Base-by-base conservation (phyloP, 2,113 vertebrate genomes). In the Nansenia antarctica region DNA sequence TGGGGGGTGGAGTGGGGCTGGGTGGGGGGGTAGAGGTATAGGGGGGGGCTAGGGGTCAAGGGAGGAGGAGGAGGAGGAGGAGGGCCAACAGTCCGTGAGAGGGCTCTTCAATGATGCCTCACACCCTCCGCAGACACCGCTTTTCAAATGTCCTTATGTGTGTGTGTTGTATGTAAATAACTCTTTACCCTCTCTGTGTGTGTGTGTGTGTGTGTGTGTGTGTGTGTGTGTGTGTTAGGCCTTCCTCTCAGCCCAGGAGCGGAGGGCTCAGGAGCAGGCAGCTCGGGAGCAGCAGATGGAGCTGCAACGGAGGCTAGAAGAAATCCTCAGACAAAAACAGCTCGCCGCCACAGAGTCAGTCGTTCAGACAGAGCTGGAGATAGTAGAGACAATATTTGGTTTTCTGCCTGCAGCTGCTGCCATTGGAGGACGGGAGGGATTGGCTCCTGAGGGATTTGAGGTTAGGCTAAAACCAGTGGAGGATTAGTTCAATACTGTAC, bases 351-450 rank as follows among this genome's bases (percentile, higher is more conserved):
- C 39, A 8, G 73, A 90, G 58, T 60, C 78, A 1, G 61, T 88
- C 70, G 85, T 62, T 0, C n/a, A n/a, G n/a, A n/a, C n/a, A n/a
- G 92, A 94, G 39, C 82, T 87, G 0, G 91, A 93, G 63, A 91
- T 94, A 87, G 93, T 93, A 55, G 92, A 93, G 54, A 78, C 82
- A 59, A 76, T 90, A 24, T 92, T 93, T 31, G 86, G 91, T 0
- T 94, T 95, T 76, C 87, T 90, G 65, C 87, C 92, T 6, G 70
- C 62, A 30, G 47, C 88, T 39, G 82, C 88, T 0, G 88, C 91
- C 49, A 86, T 89, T 0, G 90, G 85, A 22, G 81, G 90, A 1
- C 82, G 85, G 67, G 87, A 93, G 68, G 81, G 85, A 53, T 84
- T 83, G 15, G 83, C 87, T 3, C 77, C 91, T 8, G 59, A 73